Evolutionary conservation across 2,888 invertebrate genomes (phyloP), one percentile per base, ranked within the genome.

Genomic region (Scaptomyza caliginosa): DNA sequence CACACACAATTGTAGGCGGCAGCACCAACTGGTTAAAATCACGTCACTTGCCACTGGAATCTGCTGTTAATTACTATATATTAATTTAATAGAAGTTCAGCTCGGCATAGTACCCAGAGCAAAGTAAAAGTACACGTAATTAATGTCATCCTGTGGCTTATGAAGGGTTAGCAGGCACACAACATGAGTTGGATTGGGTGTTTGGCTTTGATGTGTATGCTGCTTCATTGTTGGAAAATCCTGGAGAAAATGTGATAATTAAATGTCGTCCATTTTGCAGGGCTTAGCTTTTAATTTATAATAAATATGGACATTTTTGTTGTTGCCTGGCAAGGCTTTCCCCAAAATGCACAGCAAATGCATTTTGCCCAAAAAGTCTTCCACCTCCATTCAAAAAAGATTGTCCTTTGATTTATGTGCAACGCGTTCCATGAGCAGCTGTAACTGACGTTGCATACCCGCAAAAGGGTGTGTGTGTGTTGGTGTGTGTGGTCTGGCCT

Each of bases 51-150:
- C 57, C 70, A 74, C 80, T 77, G 81, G 43, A 90, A 89, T 88
- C 81, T 85, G 76, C 78, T 77, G 87, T 90, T 90, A 90, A 90
- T 90, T 90, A 89, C 88, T 81, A 70, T 84, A 86, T 90, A 90
- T 90, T 90, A 90, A 90, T 90, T 90, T 90, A 89, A 80, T 80
- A 83, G 71, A 71, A 72, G 42, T 66, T 72, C 38, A 38, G 32
- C 48, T 36, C 34, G 11, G 13, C 51, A 48, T 26, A n/a, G 49
- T 39, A 57, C 50, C 26, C 39, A 34, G 8, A 17, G 38, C 26
- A 17, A 57, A 51, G 39, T 38, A 38, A 50, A 60, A 63, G 69
- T 66, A 52, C 65, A 59, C 74, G 72, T 77, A 87, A 88, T 88
- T 88, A 88, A 88, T 85, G 88, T 86, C 88, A 88, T 77, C 72